Percentiles rank a stretch among this genome's conserved stretches.
These are phyloP conservation scores for Aleiodes testaceus DNA, from an alignment of 2,888 invertebrate species.

Conservation along the genomic window DNA sequence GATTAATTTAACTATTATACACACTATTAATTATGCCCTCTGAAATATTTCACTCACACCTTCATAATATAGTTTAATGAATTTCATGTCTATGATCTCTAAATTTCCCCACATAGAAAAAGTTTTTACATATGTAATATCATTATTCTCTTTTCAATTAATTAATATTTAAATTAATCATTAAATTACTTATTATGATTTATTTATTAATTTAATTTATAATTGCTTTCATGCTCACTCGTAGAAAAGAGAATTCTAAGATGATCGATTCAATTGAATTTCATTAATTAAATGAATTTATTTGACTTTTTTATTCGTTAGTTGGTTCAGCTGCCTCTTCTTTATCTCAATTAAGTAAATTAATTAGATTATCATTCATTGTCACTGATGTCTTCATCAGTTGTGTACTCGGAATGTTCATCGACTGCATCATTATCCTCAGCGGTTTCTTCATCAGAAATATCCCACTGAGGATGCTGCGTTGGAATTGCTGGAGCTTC, in stretches of 20 bases:
- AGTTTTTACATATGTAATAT: constrained; percentile 40
- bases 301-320: constrained; percentile 20
- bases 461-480: constrained; percentile 98
- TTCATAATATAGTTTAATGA: background rate
- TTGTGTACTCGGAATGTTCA: constrained; percentile 79
- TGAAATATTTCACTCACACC: constrained; percentile 44
- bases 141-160: constrained; percentile 31
- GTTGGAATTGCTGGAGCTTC: constrained; percentile 93
- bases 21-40: constrained; percentile 11
- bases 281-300: constrained; percentile 1
- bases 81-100: background rate
- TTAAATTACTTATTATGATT: background rate
- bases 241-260: constrained; percentile 16
- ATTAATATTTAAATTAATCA: constrained; percentile 24
- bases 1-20: constrained; percentile 31
- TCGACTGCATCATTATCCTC: constrained; percentile 79
- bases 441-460: constrained; percentile 93
- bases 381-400: constrained; percentile 80
- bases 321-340: background rate
- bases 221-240: background rate
- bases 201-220: background rate
- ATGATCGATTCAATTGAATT: background rate
- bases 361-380: constrained; percentile 63
- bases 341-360: constrained; percentile 17
- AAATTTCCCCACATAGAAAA: constrained; percentile 26